Base-by-base conservation (phyloP, 2,797 vertebrate species). In the Enteromius treurensis region DNA sequence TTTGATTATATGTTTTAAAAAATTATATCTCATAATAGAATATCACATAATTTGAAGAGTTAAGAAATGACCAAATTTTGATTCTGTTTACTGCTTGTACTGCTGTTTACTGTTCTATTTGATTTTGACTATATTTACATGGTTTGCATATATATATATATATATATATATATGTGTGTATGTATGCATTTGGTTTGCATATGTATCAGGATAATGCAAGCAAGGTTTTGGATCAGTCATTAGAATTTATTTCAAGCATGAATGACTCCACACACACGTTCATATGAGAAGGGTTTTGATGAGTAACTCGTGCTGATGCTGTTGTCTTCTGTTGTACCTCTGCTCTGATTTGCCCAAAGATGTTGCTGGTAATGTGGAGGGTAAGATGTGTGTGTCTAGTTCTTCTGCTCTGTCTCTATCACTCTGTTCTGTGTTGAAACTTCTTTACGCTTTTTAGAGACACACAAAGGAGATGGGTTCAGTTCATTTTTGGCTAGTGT, bases 291-390 rank as follows among this genome's bases (percentile, higher is more conserved):
- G 47, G 10, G 45, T 53, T 21, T 21, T 5, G 29, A 32, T 34
- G 47, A 73, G 32, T 34, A 34, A 34, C 5, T 58, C 19, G 1
- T 9, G 1, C 34, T 58, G 45, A 83, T 40, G 32, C 89, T 95
- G 93, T 94, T 92, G 84, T 87, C 77, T 51, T 34, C 89, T 95
- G 92, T 94, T 92, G 84, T 87, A 80, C 80, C 74, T 78, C 85
- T 79, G 74, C 45, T 89, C 86, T 89, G 92, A 94, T 96, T 95
- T 95, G 94, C 95, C 89, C 93, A 95, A 97, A 98, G 97, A 97
- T 92, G 96, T 94, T 90, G 93, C 95, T 94, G 95, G 95, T 93
- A 96, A 95, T 89, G 92, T 93, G 91, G 95, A 98, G 90, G 96
- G 96, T 98, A 97, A 98, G 96, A 93, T 70, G 67, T 85, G 76